Percentiles rank a stretch among this genome's conserved stretches.
These are phyloP conservation scores for Amphipyra berbera DNA, from an alignment of 2,888 invertebrate genomes.

Conservation along the genomic window DNA sequence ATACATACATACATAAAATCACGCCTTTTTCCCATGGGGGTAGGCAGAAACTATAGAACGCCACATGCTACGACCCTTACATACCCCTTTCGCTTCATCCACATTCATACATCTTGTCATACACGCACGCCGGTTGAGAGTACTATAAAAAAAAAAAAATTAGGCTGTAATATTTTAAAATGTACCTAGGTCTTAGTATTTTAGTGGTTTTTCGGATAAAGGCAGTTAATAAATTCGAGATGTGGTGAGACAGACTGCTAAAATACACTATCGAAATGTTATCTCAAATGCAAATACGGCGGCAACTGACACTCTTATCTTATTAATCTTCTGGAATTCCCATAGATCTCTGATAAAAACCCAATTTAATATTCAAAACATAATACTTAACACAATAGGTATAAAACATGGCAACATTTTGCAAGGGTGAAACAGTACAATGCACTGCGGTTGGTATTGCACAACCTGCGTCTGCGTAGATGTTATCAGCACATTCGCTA, in stretches of 20 bases:
- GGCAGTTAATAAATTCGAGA: no score
- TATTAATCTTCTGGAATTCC: conserved; percentile 9
- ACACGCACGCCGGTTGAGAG: no score
- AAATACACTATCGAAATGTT: neutral
- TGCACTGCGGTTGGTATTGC: conserved; percentile 57
- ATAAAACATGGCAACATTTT: conserved; percentile 63
- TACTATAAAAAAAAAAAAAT: no score
- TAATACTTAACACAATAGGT: conserved; percentile 14
- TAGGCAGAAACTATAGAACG: no score
- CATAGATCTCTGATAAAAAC: conserved; percentile 27
- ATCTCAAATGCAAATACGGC: conserved; percentile 5
- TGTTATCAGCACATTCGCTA: conserved; percentile 44
- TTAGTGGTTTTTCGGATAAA: no score
- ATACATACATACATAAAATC: no score
- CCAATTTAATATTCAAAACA: conserved; percentile 38
- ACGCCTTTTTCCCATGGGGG: no score
- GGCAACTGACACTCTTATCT: neutral
- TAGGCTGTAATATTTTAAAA: no score
- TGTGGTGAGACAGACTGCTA: neutral
- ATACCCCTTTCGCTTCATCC: no score
- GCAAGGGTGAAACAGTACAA: conserved; percentile 65
- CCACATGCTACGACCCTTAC: no score
- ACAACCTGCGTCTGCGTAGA: conserved; percentile 36
- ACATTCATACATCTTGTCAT: no score
- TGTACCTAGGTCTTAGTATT: no score